Base-by-base conservation (phyloP, 2,113 vertebrate species). In the Henicopernis longicauda region DNA sequence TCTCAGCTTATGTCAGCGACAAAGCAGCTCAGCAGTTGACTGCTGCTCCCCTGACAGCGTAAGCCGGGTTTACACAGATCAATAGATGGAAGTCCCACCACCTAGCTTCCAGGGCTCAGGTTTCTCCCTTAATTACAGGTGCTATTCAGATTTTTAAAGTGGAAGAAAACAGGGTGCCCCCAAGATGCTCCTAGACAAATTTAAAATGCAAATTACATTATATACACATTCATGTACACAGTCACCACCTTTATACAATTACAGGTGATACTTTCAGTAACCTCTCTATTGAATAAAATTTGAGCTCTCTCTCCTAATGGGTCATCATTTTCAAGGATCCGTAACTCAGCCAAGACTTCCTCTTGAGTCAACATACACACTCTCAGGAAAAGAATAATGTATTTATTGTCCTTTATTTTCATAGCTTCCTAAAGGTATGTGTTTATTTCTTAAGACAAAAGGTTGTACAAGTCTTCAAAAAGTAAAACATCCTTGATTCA, bases 41-140 rank as follows among this genome's bases (percentile, higher is more conserved):
- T 98, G 97, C 94, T 98, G 95, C 97, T 98, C 98, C 98, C 98
- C 98, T 98, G 98, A 99, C 98, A 98, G 94, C 86, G 26, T 97
- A 97, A 98, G 96, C 97, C 25, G 90, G 98, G 98, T 97, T 98
- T 99, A 95, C 96, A 97, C 97, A 98, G 98, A 99, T 99, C 99
- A 99, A 99, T 98, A 95, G 98, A 97, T 96, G 82, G 96, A 97
- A 97, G 98, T 96, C 97, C 98, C 97, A 97, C 98, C 98, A 97
- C 98, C 98, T 98, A 94, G 94, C 98, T 98, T 98, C 97, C 93
- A 95, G 74, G 76, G 95, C 88, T 94, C 58, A 2, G 57, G 79
- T 90, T 93, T 92, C 97, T 93, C 91, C 95, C 93, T 95, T 98
- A 98, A 98, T 98, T 98, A 98, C 95, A 98, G 97, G 98, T 98